Evolutionary conservation across 2,797 vertebrate genomes (phyloP), one percentile per base, ranked within the genome.

Genomic region (Limosa lapponica): DNA sequence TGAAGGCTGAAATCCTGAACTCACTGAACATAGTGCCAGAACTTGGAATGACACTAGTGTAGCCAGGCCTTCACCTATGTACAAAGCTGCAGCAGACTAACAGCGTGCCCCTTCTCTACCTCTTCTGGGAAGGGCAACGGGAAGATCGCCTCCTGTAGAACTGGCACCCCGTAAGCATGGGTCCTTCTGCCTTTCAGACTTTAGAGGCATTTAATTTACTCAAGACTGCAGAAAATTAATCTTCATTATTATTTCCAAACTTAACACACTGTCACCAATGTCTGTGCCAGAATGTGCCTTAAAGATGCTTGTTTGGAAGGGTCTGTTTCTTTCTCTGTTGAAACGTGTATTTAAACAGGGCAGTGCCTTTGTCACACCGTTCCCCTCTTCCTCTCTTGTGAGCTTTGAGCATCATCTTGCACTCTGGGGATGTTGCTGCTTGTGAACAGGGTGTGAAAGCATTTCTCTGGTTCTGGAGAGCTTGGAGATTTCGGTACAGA

Each of bases 151-250:
- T 70, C 3, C 13, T 46, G 34, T 39, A 37, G 52, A 61, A 25
- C 1, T 54, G 25, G 11, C 34, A 43, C 28, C 6, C 6, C n/a
- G n/a, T n/a, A n/a, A n/a, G n/a, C 10, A 6, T 0, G 2, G 5
- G 69, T 84, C 23, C 32, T 46, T 74, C 77, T 69, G 61, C 22
- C 22, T 86, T 94, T 90, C 44, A 80, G 27, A 28, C 30, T 84
- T 69, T 2, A 79, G 71, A 80, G 23, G 5, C 43, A 8, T 93
- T 77, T 80, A 46, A 65, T 92, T 80, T 77, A 84, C 49, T 94
- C 36, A 66, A 70, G 32, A 13, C 69, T 64, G 27, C 16, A 73
- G 62, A 87, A 94, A 72, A 84, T 66, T 15, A 51, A 13, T 78
- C 39, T 67, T 69, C 7, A 11, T 65, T 94, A 12, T 52, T 92